phyloP scores from a whole-genome alignment of 2,888 invertebrate species.

The Microplitis manilae region DNA sequence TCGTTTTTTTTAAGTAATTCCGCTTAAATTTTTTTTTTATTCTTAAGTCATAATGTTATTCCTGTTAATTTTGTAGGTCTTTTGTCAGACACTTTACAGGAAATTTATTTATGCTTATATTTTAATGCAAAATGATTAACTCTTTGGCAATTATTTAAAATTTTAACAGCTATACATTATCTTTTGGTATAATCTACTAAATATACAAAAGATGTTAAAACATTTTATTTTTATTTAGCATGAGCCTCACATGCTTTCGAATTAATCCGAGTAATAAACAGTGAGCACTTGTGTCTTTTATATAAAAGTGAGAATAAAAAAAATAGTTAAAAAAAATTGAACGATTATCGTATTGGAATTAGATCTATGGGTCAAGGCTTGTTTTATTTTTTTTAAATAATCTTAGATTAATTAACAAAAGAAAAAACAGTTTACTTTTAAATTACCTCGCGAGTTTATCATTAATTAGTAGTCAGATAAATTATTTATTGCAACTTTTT shows the following conservation, averaged over 20 bases:
- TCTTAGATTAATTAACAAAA: background rate
- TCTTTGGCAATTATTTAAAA: background rate
- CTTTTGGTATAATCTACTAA: background rate
- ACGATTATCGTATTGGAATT: background rate
- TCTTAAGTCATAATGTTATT: background rate
- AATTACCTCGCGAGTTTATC: background rate
- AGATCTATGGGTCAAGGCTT: conserved; percentile 1
- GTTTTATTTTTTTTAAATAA: background rate
- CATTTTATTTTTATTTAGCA: background rate
- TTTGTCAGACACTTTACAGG: background rate
- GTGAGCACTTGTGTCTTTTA: background rate
- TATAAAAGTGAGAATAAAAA: background rate
- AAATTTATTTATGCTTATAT: background rate
- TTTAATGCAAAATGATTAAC: background rate
- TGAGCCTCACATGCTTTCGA: conserved; percentile 8
- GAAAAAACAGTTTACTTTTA: background rate
- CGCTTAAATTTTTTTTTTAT: background rate
- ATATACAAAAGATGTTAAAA: background rate
- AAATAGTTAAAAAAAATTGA: conserved; percentile 1
- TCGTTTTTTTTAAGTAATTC: too few relatives aligned
- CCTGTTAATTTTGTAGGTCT: background rate
- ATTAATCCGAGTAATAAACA: background rate
- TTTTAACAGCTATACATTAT: background rate
- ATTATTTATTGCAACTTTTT: background rate
- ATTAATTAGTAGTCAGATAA: background rate